Evolutionary conservation across 1,140 invertebrate species (phyloP).

Genomic region (Physella acuta): DNA sequence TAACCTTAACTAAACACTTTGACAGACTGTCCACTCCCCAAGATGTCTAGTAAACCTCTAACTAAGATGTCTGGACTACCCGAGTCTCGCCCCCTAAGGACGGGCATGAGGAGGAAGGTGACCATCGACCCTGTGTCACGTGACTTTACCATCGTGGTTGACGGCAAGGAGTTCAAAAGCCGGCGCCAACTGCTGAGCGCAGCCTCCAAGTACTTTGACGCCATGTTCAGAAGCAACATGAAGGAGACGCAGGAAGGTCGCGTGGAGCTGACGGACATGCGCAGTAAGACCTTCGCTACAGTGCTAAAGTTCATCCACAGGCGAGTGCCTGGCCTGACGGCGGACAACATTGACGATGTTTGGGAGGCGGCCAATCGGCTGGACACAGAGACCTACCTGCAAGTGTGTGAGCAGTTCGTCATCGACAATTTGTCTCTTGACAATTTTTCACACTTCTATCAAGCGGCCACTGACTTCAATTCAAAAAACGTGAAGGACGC

Average conservation of each 20-base stretch:
- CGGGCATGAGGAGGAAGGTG: no score
- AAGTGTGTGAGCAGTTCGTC: not conserved
- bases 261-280: not conserved
- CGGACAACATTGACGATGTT: not conserved
- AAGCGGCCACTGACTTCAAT: not conserved
- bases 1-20: no score
- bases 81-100: no score
- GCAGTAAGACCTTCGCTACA: not conserved
- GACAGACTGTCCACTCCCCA: no score
- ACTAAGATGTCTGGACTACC: no score
- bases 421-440: not conserved
- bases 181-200: not conserved
- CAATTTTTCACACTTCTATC: not conserved
- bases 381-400: not conserved
- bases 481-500: not conserved
- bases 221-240: not conserved
- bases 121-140: no score
- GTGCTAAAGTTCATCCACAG: not conserved
- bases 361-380: not conserved
- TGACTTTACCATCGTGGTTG: not conserved
- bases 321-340: not conserved
- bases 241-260: not conserved
- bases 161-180: not conserved
- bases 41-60: no score
- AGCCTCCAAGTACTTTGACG: not conserved